Conservation (phyloP, 2,113 vertebrate genomes). For the Tenebrosternarchus preto region DNA sequence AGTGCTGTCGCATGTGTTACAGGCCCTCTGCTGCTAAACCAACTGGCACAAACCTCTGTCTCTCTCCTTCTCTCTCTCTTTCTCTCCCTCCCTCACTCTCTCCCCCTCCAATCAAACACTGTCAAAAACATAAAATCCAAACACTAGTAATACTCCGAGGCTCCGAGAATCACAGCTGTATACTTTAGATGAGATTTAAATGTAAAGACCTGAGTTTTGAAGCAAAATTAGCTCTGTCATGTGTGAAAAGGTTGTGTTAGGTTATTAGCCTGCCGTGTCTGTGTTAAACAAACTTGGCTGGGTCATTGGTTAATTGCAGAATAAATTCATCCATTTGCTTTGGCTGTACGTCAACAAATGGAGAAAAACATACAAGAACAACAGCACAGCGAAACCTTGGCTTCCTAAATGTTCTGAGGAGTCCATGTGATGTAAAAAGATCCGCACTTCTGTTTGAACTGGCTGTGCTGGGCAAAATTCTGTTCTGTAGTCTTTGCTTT, state of each 20-base stretch:
- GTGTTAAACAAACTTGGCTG: slow-evolving; percentile 46
- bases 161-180: slow-evolving; percentile 2
- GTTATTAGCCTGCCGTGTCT: slow-evolving; percentile 56
- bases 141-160: not conserved
- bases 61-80: not conserved
- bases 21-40: slow-evolving; percentile 30
- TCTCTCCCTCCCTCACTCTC: no score
- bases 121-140: slow-evolving; percentile 10
- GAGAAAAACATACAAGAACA: slow-evolving; percentile 15
- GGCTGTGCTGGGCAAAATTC: slow-evolving; percentile 15
- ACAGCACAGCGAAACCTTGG: slow-evolving; percentile 15
- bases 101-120: slow-evolving; percentile 22
- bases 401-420: slow-evolving; percentile 19
- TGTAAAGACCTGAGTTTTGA: slow-evolving; percentile 32
- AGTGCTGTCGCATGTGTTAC: slow-evolving; percentile 40
- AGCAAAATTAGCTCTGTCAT: slow-evolving; percentile 28
- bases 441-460: slow-evolving; percentile 26
- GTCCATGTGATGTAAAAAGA: slow-evolving; percentile 40
- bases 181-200: slow-evolving; percentile 22
- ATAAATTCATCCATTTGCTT: slow-evolving; percentile 54
- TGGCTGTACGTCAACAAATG: slow-evolving; percentile 46
- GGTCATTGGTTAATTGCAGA: slow-evolving; percentile 60
- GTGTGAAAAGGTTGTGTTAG: slow-evolving; percentile 49
- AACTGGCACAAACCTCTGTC: slow-evolving; percentile 23
- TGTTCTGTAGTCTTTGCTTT: slow-evolving; percentile 29